These are phyloP conservation scores for Aptenodytes patagonicus DNA, from an alignment of 2,113 vertebrate genomes.

Conservation along the genomic window DNA sequence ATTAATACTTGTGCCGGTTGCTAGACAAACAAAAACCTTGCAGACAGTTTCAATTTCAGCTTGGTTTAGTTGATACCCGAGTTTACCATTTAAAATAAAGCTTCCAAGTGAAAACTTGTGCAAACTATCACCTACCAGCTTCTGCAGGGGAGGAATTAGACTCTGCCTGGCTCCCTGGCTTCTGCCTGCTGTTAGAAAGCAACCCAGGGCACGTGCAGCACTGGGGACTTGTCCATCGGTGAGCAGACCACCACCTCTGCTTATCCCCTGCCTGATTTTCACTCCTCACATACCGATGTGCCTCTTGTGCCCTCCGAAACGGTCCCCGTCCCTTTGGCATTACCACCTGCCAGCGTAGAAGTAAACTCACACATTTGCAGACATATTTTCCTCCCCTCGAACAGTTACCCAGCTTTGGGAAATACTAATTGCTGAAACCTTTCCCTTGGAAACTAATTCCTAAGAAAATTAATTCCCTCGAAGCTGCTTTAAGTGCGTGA, in stretches of 20 bases:
- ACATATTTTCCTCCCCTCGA: fast-evolving
- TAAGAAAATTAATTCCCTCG: not conserved
- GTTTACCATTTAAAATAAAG: not conserved
- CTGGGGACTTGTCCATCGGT: no score
- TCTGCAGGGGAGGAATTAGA: not conserved
- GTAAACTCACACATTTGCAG: not conserved
- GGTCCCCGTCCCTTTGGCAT: not conserved
- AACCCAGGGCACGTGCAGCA: not conserved
- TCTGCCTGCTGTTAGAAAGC: not conserved
- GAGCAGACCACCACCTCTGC: not conserved
- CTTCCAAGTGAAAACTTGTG: not conserved
- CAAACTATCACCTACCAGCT: not conserved
- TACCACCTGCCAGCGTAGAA: fast-evolving
- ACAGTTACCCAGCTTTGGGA: not conserved
- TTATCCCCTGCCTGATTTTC: not conserved
- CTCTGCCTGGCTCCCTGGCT: not conserved
- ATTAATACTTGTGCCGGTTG: not conserved
- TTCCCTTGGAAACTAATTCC: not conserved
- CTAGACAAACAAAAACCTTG: not conserved
- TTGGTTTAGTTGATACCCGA: not conserved
- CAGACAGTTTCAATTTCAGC: not conserved
- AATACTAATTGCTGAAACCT: not conserved
- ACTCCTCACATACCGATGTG: not conserved
- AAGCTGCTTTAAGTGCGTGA: fast-evolving
- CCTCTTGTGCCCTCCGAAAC: not conserved